Evolutionary conservation across 2,888 invertebrate species (phyloP).

Genomic region (Tridacna gigas): DNA sequence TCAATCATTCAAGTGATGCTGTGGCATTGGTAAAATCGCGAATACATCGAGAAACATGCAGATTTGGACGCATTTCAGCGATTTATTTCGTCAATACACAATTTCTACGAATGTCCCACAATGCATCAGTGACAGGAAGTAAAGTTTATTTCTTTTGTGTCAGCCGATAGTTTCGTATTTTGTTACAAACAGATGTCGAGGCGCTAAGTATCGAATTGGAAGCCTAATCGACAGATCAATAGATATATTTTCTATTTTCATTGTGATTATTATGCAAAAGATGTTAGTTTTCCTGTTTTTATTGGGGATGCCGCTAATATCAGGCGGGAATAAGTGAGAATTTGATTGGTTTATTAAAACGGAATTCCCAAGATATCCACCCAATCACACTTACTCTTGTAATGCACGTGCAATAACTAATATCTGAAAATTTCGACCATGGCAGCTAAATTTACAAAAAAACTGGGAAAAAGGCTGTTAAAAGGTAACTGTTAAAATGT

Average conservation of each 20-base stretch:
- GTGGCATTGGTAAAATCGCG: constrained; percentile 15
- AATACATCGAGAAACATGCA: constrained; percentile 14
- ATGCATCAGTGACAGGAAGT: constrained; percentile 59
- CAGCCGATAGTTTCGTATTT: constrained; percentile 52
- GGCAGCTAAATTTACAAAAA: constrained; percentile 7
- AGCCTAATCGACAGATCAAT: too few relatives aligned
- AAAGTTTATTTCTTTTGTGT: constrained; percentile 36
- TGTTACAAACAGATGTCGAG: too few relatives aligned
- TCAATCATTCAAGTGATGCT: neutral
- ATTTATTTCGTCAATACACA: constrained; percentile 52
- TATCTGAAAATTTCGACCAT: neutral
- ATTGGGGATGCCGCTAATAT: neutral
- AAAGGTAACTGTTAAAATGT: constrained; percentile 6
- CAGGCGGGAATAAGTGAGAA: constrained; percentile 24
- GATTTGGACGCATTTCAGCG: constrained; percentile 8
- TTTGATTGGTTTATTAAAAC: constrained; percentile 58
- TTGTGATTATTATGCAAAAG: neutral
- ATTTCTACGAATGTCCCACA: constrained; percentile 73
- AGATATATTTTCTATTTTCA: too few relatives aligned
- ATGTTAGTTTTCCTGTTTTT: neutral
- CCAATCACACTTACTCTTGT: constrained; percentile 52
- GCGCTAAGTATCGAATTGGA: too few relatives aligned
- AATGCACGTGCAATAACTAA: constrained; percentile 7
- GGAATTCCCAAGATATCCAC: constrained; percentile 38
- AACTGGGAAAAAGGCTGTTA: constrained; percentile 1